Evolutionary conservation across 2,888 invertebrate species (phyloP), one percentile per base, ranked within the genome.

Genomic region (Diaphora mendica): DNA sequence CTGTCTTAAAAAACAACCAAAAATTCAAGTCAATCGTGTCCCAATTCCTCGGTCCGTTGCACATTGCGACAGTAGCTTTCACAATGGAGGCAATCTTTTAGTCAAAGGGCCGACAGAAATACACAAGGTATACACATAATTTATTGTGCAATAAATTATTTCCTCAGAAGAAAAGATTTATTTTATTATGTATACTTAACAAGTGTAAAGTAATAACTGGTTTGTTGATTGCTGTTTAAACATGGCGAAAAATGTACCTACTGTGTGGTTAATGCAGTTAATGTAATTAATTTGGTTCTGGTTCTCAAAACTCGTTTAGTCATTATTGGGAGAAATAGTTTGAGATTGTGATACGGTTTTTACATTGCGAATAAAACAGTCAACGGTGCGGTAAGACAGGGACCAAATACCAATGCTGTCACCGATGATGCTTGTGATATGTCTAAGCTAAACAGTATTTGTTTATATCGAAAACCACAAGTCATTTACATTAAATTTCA

Each of bases 41-140:
- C 78, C 68, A 80, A 84, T 70, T 39, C 44, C 17, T 68, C 79
- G 84, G 75, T 83, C 44, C 65, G 74, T 44, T 80, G 77, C 62
- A 1, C 74, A 69, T 85, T 84, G 80, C 85, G 51, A 75, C 72
- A 84, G 17, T 8, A 23, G 68, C 80, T 84, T 84, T 85, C 85
- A 82, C 75, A 84, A 84, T 74, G 17, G 69, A 66, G 74, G 8
- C 65, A 66, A 69, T 67, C 70, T 77, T 71, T 39, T 62, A 73
- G 69, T 74, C 72, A 62, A 83, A 84, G 85, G 84, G 84, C 83
- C 75, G 13, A 68, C 39, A 73, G 65, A 73, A 76, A 70, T 75
- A 68, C 67, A 66, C 68, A 15, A 71, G 69, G 72, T 77, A 64
- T 26, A 30, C 65, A 44, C 35, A 48, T 73, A 72, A 77, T 73